phyloP scores from a whole-genome alignment of 2,888 invertebrate genomes.

The Chrysotoxum bicinctum region DNA sequence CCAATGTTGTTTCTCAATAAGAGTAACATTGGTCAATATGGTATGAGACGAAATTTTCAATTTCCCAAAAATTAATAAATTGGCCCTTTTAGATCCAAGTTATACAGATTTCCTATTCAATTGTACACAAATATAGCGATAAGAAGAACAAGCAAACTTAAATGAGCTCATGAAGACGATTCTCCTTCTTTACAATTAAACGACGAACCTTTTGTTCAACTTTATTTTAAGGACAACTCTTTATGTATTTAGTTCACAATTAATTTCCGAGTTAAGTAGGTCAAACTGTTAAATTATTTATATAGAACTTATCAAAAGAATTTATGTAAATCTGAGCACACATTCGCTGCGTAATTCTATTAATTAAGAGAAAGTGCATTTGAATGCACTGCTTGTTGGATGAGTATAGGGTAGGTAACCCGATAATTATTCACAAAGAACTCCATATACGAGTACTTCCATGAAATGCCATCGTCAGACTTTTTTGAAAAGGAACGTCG shows the following conservation, averaged over 20 bases:
- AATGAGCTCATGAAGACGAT: background rate
- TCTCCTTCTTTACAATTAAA: background rate
- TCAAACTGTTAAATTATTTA: conserved; percentile 38
- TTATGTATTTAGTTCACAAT: conserved; percentile 10
- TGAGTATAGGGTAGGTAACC: background rate
- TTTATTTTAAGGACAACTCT: background rate
- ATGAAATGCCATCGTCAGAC: background rate
- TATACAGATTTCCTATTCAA: too few species aligned
- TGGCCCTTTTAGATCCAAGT: too few species aligned
- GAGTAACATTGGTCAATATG: too few species aligned
- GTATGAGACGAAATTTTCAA: too few species aligned
- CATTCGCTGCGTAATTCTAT: background rate
- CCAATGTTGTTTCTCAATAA: too few species aligned
- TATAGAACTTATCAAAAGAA: conserved; percentile 9
- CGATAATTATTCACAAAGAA: conserved; percentile 8
- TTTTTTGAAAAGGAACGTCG: background rate
- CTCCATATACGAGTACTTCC: background rate
- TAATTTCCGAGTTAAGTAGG: conserved; percentile 27
- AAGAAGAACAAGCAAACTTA: background rate
- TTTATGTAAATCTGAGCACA: conserved; percentile 24
- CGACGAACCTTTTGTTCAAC: background rate
- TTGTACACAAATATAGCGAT: too few species aligned
- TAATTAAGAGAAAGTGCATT: background rate
- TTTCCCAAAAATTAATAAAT: too few species aligned
- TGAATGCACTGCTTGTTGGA: background rate